These are phyloP conservation scores for Ferrisia virgata DNA, from an alignment of 2,888 invertebrate species.

Conservation along the genomic window DNA sequence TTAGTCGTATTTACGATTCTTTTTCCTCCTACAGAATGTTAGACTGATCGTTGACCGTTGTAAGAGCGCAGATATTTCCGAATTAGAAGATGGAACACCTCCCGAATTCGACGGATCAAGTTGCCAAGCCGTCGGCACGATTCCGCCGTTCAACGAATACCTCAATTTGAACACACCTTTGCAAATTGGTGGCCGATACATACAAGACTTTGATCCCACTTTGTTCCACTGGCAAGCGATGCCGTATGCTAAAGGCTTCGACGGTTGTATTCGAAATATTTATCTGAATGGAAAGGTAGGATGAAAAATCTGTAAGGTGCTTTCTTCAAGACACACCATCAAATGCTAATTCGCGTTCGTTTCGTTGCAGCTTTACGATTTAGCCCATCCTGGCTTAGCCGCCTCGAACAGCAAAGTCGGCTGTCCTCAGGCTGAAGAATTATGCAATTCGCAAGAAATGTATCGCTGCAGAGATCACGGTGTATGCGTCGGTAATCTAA, in stretches of 20 bases:
- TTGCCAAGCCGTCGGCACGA: slow-evolving; percentile 84
- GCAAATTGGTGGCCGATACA: slow-evolving; percentile 89
- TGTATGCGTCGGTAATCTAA: slow-evolving; percentile 87
- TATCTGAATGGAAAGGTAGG: slow-evolving; percentile 82
- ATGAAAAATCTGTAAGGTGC: not conserved
- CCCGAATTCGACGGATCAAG: slow-evolving; percentile 84
- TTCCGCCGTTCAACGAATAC: slow-evolving; percentile 93
- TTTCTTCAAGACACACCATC: not conserved
- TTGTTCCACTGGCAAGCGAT: slow-evolving; percentile 88
- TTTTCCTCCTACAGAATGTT: slow-evolving; percentile 61
- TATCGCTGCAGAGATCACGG: slow-evolving; percentile 81
- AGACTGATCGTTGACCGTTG: slow-evolving; percentile 91
- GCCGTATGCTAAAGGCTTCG: slow-evolving; percentile 86
- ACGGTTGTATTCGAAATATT: slow-evolving; percentile 93
- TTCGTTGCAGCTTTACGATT: slow-evolving; percentile 72
- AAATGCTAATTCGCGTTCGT: not conserved
- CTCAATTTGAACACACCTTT: slow-evolving; percentile 92
- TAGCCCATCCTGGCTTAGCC: slow-evolving; percentile 87
- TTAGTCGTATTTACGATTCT: not conserved
- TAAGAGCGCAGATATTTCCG: slow-evolving; percentile 81
- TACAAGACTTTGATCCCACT: slow-evolving; percentile 84
- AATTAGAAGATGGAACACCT: slow-evolving; percentile 79
- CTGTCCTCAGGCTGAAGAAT: slow-evolving; percentile 89
- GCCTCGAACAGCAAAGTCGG: slow-evolving; percentile 77
- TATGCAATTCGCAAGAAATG: slow-evolving; percentile 83